Evolutionary conservation across 2,888 invertebrate genomes (phyloP), one percentile per base, ranked within the genome.

Genomic region (Xylota segnis): DNA sequence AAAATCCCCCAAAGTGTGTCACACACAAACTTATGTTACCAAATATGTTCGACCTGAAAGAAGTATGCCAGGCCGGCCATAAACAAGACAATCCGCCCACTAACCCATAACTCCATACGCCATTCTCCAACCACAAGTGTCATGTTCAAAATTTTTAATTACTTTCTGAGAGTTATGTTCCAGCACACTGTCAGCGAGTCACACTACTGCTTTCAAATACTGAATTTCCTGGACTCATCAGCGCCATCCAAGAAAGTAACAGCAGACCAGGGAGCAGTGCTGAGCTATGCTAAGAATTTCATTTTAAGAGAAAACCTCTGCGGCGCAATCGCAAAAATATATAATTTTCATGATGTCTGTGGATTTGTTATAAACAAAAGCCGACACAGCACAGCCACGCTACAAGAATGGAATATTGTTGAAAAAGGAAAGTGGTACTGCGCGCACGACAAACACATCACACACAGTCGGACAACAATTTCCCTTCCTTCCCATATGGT

Each of bases 351-450:
- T 63, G 63, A 29, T 14, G 45, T n/a, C 16, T 14, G 61, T n/a
- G 16, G 29, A 63, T 16, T 32, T 71, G 32, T 56, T 58, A 66
- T 59, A 75, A 74, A 79, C 54, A 71, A 72, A 77, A 65, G 58
- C 63, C 70, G 70, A 61, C 78, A 68, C 10, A 59, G 14, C 40
- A 50, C 29, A 58, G 16, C 1, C 63, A 76, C 18, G 27, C 12
- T 34, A 65, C 71, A 66, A 34, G 50, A 79, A 87, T 87, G 75
- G 68, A 68, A 75, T 76, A 63, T n/a, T 66, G 68, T 83, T 84
- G 79, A 59, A 87, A 84, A 82, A 82, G 79, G 77, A 79, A 76
- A 79, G 82, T 83, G 83, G 75, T 74, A 56, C 74, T 83, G 76
- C 14, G 61, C 66, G 70, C 77, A 65, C 81, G 71, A 82, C 72